A percentile compares a stretch with the other conserved stretches of the same genome.
phyloP scores from a whole-genome alignment of 1,140 invertebrate species.

The Penaeus vannamei region DNA sequence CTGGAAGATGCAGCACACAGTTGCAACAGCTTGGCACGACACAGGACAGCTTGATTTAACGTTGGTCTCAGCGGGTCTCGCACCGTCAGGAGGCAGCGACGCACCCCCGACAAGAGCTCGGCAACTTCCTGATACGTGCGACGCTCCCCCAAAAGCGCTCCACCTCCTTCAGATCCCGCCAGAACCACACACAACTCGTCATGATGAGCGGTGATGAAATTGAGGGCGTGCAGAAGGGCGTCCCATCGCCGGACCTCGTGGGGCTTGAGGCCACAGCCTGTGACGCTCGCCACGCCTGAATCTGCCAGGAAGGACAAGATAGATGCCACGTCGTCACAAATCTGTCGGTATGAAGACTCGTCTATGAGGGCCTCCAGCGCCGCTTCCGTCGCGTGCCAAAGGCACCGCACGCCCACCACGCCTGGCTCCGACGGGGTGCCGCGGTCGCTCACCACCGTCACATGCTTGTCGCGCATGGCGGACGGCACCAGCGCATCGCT shows the following conservation, averaged over 20 bases:
- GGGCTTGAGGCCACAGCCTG: slow-evolving; percentile 57
- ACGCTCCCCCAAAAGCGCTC: slow-evolving; percentile 56
- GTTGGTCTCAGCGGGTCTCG: slow-evolving; percentile 61
- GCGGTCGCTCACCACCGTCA: slow-evolving; percentile 65
- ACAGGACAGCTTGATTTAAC: slow-evolving; percentile 66
- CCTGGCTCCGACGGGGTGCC: slow-evolving; percentile 54
- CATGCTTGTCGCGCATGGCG: slow-evolving; percentile 61
- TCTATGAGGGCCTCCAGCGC: slow-evolving; percentile 61
- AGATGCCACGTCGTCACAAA: slow-evolving; percentile 64
- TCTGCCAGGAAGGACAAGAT: slow-evolving; percentile 63
- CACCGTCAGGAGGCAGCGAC: slow-evolving; percentile 64
- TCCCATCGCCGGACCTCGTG: slow-evolving; percentile 65
- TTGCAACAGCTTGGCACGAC: slow-evolving; percentile 66
- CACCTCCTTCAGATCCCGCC: slow-evolving; percentile 45
- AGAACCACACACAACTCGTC: slow-evolving; percentile 63
- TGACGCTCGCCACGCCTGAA: slow-evolving; percentile 59
- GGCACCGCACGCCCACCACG: slow-evolving; percentile 64
- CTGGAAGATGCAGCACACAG: slow-evolving; percentile 62
- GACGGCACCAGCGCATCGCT: slow-evolving; percentile 62
- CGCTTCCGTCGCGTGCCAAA: slow-evolving; percentile 64
- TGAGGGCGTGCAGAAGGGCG: slow-evolving; percentile 65
- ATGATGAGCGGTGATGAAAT: slow-evolving; percentile 62
- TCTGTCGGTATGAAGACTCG: slow-evolving; percentile 60
- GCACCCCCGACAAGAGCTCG: slow-evolving; percentile 61
- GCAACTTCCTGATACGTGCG: slow-evolving; percentile 63